Evolutionary conservation across 64 coral and sea anemone genomes (phyloP).

Genomic region (Astreopora myriophthalma): DNA sequence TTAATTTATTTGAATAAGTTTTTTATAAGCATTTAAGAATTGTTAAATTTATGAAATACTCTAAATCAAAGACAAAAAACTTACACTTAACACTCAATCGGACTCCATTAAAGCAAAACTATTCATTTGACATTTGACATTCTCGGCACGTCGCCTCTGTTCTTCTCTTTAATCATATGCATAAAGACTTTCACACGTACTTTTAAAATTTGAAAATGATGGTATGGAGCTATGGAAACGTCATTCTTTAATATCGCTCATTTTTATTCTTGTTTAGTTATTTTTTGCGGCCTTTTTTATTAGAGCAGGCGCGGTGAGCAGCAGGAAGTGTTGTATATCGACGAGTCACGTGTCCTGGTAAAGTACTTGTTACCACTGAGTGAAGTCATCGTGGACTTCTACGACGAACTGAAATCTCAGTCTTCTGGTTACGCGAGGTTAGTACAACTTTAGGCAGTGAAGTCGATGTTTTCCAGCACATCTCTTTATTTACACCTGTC

Average conservation of each 20-base stretch:
- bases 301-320: constrained; percentile 88
- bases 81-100: too few relatives aligned
- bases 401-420: constrained; percentile 87
- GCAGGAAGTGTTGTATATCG: constrained; percentile 87
- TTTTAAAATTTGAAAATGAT: too few relatives aligned
- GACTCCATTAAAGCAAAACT: too few relatives aligned
- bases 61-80: too few relatives aligned
- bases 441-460: background rate
- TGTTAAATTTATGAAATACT: too few relatives aligned
- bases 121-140: too few relatives aligned
- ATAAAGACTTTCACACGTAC: too few relatives aligned
- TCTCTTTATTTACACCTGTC: background rate
- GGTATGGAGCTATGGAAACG: too few relatives aligned
- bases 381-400: constrained; percentile 96
- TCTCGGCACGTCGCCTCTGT: too few relatives aligned
- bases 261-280: background rate
- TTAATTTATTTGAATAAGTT: too few relatives aligned
- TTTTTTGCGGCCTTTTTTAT: background rate
- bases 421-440: constrained; percentile 98
- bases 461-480: background rate
- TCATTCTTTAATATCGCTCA: background rate
- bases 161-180: too few relatives aligned
- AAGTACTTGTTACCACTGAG: constrained; percentile 89
- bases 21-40: too few relatives aligned
- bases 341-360: constrained; percentile 94